phyloP scores from a whole-genome alignment of 2,113 vertebrate species.

The Crotalus tigris region DNA sequence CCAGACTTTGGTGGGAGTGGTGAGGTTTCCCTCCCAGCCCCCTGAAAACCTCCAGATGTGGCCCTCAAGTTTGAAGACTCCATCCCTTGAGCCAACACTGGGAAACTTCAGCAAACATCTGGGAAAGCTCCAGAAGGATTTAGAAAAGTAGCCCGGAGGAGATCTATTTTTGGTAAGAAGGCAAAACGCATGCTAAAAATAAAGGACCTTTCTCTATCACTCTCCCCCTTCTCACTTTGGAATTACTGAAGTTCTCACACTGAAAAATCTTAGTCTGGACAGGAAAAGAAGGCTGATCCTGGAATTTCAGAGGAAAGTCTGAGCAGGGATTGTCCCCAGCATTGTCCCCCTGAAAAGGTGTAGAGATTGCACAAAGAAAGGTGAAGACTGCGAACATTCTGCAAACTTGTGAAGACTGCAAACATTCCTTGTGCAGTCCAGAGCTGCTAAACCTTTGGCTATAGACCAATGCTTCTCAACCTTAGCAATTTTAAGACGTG shows the following conservation, averaged over 20 bases:
- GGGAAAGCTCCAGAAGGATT: not conserved
- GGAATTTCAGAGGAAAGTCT: accelerated
- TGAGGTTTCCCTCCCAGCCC: not conserved
- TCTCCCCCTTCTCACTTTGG: not conserved
- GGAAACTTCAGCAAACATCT: not conserved
- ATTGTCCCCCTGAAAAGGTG: too few relatives aligned
- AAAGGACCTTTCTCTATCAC: constrained; percentile 26
- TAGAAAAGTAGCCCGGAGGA: not conserved
- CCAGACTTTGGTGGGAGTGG: not conserved
- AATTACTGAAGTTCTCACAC: constrained; percentile 14
- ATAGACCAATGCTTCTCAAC: too few relatives aligned
- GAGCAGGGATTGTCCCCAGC: too few relatives aligned
- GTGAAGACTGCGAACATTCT: too few relatives aligned
- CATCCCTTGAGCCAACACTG: not conserved
- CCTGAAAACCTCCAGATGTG: not conserved
- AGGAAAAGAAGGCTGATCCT: not conserved
- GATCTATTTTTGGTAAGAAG: constrained; percentile 51
- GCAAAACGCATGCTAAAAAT: constrained; percentile 60
- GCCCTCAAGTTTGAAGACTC: not conserved
- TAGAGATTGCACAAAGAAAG: too few relatives aligned
- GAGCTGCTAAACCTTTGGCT: not conserved
- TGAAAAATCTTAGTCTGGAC: not conserved
- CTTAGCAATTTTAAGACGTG: too few relatives aligned
- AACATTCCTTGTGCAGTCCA: too few relatives aligned
- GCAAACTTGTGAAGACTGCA: not conserved